Conservation (phyloP, 2,797 vertebrate species). For the Gila robusta region DNA sequence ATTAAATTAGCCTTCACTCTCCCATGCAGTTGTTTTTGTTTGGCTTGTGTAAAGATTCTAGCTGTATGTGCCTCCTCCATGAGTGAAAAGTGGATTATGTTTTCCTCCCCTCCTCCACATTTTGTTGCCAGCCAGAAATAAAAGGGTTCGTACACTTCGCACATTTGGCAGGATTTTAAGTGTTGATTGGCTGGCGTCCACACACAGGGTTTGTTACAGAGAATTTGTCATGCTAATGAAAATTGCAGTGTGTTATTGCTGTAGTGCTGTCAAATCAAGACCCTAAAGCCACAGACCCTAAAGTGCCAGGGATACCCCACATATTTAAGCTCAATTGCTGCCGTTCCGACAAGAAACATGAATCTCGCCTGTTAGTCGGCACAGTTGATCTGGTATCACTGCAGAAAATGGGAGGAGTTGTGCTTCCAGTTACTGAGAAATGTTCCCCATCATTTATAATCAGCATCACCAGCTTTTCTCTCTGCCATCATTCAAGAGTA, state of each 20-base stretch:
- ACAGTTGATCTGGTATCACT: slow-evolving; percentile 66
- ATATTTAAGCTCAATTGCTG: slow-evolving; percentile 63
- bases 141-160: slow-evolving; percentile 44
- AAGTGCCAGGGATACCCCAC: slow-evolving; percentile 58
- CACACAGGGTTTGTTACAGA: slow-evolving; percentile 57
- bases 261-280: slow-evolving; percentile 68
- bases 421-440: slow-evolving; percentile 28
- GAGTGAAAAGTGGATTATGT: slow-evolving; percentile 73
- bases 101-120: slow-evolving; percentile 50
- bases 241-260: slow-evolving; percentile 77
- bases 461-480: slow-evolving; percentile 13
- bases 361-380: slow-evolving; percentile 61
- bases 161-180: slow-evolving; percentile 63
- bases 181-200: slow-evolving; percentile 64
- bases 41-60: slow-evolving; percentile 63
- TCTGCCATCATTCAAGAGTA: not conserved
- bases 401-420: not conserved
- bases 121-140: slow-evolving; percentile 47
- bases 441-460: slow-evolving; percentile 21
- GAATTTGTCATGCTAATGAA: slow-evolving; percentile 77
- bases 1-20: slow-evolving; percentile 67
- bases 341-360: slow-evolving; percentile 67
- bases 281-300: slow-evolving; percentile 44
- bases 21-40: slow-evolving; percentile 68
- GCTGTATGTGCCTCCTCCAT: slow-evolving; percentile 55